A percentile compares a stretch with the other conserved stretches of the same genome.
These are phyloP conservation scores for Ochotona curzoniae DNA, from an alignment of 2,113 vertebrate species.

Conservation along the genomic window DNA sequence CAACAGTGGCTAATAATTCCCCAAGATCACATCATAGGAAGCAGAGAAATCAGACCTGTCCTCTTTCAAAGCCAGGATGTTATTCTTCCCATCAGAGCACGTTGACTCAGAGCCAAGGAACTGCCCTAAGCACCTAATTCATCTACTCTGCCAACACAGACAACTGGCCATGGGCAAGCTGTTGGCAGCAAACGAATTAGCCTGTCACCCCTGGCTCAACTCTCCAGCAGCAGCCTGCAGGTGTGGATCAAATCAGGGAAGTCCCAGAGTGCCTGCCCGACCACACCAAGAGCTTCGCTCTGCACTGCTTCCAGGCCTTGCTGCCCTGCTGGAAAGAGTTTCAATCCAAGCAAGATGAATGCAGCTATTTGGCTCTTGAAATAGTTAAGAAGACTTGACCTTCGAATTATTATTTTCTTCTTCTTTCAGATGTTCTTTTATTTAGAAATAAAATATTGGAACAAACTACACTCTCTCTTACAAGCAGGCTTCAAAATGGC, in stretches of 20 bases:
- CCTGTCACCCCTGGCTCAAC: background rate
- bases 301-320: background rate
- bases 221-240: background rate
- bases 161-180: background rate
- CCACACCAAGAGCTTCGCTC: background rate
- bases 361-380: background rate
- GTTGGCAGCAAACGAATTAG: background rate
- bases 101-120: background rate
- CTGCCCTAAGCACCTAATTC: background rate
- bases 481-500: background rate
- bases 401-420: constrained; percentile 10
- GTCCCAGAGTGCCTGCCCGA: background rate
- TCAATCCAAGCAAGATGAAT: background rate
- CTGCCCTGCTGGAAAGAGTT: background rate
- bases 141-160: background rate
- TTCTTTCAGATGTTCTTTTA: background rate
- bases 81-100: background rate
- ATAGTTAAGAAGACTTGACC: background rate
- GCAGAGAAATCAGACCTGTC: background rate
- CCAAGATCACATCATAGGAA: background rate
- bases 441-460: background rate
- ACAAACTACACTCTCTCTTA: background rate
- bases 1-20: background rate
- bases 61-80: background rate
- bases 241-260: background rate